A percentile compares a stretch with the other conserved stretches of the same genome.
Evolutionary conservation across 1,140 invertebrate genomes (phyloP).

Genomic region (Bombus fervidus): DNA sequence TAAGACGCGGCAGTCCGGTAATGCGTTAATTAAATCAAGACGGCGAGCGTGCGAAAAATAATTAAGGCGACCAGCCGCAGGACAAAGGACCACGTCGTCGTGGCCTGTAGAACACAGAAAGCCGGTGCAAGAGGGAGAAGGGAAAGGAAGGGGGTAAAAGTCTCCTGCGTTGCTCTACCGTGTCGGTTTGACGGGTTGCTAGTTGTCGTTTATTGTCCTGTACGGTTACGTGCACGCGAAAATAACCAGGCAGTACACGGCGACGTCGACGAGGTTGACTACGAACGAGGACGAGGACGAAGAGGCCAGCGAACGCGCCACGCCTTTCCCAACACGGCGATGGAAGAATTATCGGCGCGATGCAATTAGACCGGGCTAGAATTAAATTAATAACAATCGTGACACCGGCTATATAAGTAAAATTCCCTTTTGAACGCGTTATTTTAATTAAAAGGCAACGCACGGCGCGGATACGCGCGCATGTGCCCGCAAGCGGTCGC

Average conservation of each 20-base stretch:
- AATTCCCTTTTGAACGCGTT: constrained; percentile 47
- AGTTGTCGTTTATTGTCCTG: constrained; percentile 37
- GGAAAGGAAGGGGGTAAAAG: constrained; percentile 3
- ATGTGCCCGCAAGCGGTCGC: not conserved
- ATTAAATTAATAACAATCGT: constrained; percentile 52
- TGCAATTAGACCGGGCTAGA: constrained; percentile 53
- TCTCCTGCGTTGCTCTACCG: constrained; percentile 5
- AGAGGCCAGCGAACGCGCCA: not conserved
- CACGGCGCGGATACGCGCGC: not conserved
- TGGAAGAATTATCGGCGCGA: constrained; percentile 35
- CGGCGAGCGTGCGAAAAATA: constrained; percentile 55
- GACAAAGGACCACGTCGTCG: constrained; percentile 42
- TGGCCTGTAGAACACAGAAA: constrained; percentile 25
- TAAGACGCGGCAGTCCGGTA: constrained; percentile 39
- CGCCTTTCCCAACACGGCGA: constrained; percentile 23
- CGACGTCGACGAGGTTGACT: not conserved
- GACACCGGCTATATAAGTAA: constrained; percentile 40
- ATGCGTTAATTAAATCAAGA: constrained; percentile 58
- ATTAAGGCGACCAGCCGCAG: constrained; percentile 47
- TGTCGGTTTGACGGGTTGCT: constrained; percentile 1
- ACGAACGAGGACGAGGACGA: not conserved
- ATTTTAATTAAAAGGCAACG: constrained; percentile 52
- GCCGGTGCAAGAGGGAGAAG: not conserved
- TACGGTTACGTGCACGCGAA: not conserved
- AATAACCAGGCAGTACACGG: not conserved